A percentile compares a stretch with the other conserved stretches of the same genome.
These are phyloP conservation scores for Enhydra lutris DNA, from an alignment of 2,113 vertebrate genomes.

Conservation along the genomic window DNA sequence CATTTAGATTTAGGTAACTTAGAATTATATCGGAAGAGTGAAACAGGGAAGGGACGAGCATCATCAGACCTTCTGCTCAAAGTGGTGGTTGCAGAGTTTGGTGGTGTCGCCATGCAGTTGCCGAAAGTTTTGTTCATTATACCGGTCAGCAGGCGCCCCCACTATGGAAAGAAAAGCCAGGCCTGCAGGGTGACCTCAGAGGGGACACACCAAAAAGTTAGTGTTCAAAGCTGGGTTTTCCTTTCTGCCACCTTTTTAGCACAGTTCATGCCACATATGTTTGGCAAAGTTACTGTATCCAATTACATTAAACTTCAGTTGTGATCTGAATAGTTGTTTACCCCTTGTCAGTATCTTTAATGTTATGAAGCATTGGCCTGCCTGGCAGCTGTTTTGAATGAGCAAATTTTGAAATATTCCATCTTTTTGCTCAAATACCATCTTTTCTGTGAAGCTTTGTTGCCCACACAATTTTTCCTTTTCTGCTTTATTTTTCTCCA, in stretches of 20 bases:
- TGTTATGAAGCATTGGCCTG: background rate
- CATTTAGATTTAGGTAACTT: background rate
- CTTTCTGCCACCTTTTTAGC: background rate
- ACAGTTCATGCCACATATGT: background rate
- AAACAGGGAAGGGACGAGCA: background rate
- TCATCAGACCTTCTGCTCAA: background rate
- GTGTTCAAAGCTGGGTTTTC: background rate
- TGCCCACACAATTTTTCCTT: background rate
- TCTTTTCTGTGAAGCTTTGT: background rate
- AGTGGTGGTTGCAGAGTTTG: background rate
- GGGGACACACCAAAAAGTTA: background rate
- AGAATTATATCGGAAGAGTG: background rate
- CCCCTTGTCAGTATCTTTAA: background rate
- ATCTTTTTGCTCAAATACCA: background rate
- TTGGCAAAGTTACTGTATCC: background rate
- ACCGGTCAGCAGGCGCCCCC: background rate
- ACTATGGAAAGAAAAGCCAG: background rate
- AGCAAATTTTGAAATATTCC: background rate
- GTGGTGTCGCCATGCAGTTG: background rate
- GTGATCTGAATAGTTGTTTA: background rate
- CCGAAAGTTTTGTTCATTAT: background rate
- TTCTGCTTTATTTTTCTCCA: background rate
- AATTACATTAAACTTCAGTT: background rate
- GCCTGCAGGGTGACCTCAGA: background rate
- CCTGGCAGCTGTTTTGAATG: background rate